A percentile compares a stretch with the other conserved stretches of the same genome.
Conservation (phyloP, 2,113 vertebrate species). For the Smithornis capensis region DNA sequence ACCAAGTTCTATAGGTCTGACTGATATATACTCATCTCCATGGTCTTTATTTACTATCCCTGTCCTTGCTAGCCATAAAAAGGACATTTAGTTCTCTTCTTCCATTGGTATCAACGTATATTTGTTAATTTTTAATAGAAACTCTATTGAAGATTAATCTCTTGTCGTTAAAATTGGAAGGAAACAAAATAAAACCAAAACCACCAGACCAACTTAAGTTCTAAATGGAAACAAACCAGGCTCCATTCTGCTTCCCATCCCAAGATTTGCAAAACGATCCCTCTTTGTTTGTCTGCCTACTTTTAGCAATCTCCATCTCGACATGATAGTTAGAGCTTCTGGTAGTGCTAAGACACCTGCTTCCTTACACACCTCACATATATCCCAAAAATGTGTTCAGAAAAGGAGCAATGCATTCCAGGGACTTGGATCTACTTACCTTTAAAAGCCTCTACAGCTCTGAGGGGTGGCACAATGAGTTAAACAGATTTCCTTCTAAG, state of each 20-base stretch:
- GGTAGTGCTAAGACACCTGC: neutral
- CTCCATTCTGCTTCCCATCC: neutral
- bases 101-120: neutral
- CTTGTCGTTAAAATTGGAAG: neutral
- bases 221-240: neutral
- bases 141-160: neutral
- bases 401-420: neutral
- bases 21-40: neutral
- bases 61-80: neutral
- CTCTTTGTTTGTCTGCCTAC: neutral
- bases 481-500: neutral
- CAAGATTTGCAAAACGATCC: neutral
- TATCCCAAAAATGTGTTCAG: neutral
- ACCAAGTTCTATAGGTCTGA: neutral
- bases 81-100: neutral
- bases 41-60: neutral
- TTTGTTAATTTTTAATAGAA: neutral
- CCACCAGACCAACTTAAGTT: neutral
- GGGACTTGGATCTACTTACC: neutral
- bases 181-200: neutral
- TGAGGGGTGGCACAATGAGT: neutral
- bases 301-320: neutral
- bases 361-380: neutral
- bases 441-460: neutral
- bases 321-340: neutral